Evolutionary conservation across 2,113 vertebrate genomes (phyloP).

Genomic region (Turdus rufiventris): DNA sequence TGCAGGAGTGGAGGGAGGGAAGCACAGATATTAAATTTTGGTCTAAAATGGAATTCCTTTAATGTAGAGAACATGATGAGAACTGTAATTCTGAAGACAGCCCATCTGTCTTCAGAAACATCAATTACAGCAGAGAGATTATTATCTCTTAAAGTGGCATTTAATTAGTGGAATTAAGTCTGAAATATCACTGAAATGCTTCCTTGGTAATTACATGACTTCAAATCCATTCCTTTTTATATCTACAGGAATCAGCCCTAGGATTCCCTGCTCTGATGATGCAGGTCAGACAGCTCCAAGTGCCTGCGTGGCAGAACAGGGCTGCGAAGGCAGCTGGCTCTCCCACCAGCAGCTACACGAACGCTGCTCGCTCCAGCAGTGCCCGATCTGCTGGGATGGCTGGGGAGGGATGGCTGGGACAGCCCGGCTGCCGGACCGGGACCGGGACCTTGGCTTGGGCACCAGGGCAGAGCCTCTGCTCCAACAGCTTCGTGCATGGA

Average conservation of each 20-base stretch:
- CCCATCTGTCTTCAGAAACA: neutral
- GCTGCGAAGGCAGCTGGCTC: neutral
- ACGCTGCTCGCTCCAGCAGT: fast-evolving
- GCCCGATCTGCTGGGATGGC: fast-evolving
- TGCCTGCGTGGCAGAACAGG: neutral
- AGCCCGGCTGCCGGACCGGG: fast-evolving
- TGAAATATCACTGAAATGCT: neutral
- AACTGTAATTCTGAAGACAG: neutral
- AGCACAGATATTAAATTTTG: neutral
- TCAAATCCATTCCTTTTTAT: neutral
- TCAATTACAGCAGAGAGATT: neutral
- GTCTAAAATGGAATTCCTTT: neutral
- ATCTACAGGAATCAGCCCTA: neutral
- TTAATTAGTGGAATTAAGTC: neutral
- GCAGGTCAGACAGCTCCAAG: neutral
- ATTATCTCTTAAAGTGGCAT: neutral
- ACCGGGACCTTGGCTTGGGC: fast-evolving
- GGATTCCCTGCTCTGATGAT: neutral
- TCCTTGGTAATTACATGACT: neutral
- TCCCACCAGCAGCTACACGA: fast-evolving
- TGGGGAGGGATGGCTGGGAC: neutral
- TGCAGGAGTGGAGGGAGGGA: neutral
- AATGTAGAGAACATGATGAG: neutral
- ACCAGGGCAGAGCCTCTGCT: neutral
- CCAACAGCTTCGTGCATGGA: neutral